phyloP scores from a whole-genome alignment of 2,113 vertebrate genomes.

The Vidua chalybeata region DNA sequence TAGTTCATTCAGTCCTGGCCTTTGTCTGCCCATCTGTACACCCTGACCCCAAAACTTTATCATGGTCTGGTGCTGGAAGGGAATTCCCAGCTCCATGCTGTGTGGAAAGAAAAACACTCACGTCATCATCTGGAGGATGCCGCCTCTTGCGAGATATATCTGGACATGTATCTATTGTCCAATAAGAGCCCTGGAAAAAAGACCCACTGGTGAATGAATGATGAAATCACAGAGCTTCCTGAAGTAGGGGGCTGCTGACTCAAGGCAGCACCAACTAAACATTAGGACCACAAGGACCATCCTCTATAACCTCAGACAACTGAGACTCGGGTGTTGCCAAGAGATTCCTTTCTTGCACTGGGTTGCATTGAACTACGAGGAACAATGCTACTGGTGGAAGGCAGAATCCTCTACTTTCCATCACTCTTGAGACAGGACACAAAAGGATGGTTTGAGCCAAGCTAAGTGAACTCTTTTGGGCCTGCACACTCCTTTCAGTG shows the following conservation, averaged over 20 bases:
- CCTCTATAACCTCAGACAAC: neutral
- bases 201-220: neutral
- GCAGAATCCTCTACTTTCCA: neutral
- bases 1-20: neutral
- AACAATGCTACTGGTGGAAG: neutral
- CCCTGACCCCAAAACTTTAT: neutral
- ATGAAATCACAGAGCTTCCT: neutral
- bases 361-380: neutral
- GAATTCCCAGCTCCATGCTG: neutral
- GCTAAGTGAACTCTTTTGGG: neutral
- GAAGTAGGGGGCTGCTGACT: neutral
- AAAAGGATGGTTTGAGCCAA: neutral
- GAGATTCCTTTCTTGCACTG: neutral
- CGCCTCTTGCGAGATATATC: conserved; percentile 86
- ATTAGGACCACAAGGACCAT: neutral
- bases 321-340: accelerated
- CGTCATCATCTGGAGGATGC: conserved; percentile 85
- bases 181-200: conserved; percentile 90
- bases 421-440: neutral
- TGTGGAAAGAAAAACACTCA: conserved; percentile 54
- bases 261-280: neutral
- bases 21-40: neutral
- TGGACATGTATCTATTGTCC: conserved; percentile 92
- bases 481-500: neutral
- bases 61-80: neutral